A percentile compares a stretch with the other conserved stretches of the same genome.
These are phyloP conservation scores for Oncorhynchus gorbuscha DNA, from an alignment of 2,113 vertebrate species.

Conservation along the genomic window DNA sequence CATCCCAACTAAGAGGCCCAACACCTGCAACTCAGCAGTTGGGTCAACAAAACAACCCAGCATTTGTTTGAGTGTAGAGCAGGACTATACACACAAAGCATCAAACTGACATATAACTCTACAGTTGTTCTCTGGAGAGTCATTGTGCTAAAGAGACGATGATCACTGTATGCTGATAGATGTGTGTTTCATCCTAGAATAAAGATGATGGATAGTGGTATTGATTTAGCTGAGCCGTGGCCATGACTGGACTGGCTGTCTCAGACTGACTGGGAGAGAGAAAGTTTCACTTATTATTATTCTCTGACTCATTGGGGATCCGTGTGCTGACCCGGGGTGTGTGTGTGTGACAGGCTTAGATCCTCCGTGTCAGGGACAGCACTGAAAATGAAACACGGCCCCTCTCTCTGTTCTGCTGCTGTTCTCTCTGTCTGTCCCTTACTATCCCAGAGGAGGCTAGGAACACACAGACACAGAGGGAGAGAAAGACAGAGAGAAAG, in stretches of 20 bases:
- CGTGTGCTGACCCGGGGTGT: slow-evolving; percentile 13
- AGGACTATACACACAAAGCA: neutral
- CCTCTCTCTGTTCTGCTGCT: slow-evolving; percentile 3
- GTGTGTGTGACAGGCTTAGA: slow-evolving; percentile 53
- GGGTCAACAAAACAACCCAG: no score
- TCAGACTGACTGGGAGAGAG: slow-evolving; percentile 62
- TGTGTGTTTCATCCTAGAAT: slow-evolving; percentile 64
- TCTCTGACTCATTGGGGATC: slow-evolving; percentile 22
- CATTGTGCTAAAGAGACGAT: slow-evolving; percentile 53
- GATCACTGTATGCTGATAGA: slow-evolving; percentile 67
- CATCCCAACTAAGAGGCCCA: no score
- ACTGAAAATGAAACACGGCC: slow-evolving; percentile 15
- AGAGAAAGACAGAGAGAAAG: neutral
- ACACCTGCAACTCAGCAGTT: no score
- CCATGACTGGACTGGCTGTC: slow-evolving; percentile 66
- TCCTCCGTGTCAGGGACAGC: slow-evolving; percentile 56
- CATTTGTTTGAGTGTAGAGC: no score
- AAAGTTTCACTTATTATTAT: slow-evolving; percentile 68
- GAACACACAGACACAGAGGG: no score
- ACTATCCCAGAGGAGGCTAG: no score
- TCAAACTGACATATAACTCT: slow-evolving; percentile 15
- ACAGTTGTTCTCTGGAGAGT: no score
- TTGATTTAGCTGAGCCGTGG: slow-evolving; percentile 64
- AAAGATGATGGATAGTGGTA: slow-evolving; percentile 76
- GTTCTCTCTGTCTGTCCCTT: no score